Evolutionary conservation across 1,140 invertebrate species (phyloP), one percentile per base, ranked within the genome.

Genomic region (Zaprionus inermis): DNA sequence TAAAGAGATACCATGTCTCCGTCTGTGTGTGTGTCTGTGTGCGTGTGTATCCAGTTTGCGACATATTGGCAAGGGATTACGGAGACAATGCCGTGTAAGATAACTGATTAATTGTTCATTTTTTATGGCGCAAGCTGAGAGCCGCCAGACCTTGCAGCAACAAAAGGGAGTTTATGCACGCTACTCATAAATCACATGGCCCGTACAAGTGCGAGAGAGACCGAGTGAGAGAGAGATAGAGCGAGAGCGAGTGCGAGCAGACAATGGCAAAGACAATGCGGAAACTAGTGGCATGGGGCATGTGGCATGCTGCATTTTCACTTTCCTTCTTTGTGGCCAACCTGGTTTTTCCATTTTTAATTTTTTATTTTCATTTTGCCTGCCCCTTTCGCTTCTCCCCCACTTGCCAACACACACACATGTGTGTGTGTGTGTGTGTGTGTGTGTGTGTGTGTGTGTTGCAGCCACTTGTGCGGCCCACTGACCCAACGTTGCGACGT

Each of bases 51-150:
- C n/a, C 36, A 44, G 36, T 55, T 65, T 41, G 28, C 54, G 28
- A 49, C 44, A 65, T 75, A 85, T 85, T 72, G 70, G 64, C 66
- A 55, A 78, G 77, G 65, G 59, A 28, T 81, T 74, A 85, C 81
- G 56, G 70, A 36, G 64, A 60, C 57, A 79, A 67, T 61, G 63
- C 57, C 38, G 51, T 66, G 52, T 70, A 52, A 65, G 67, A 71
- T 78, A 71, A 65, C 71, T 81, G 71, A 81, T 76, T 72, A 78
- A 84, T 78, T 86, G 60, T 22, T 54, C 46, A n/a, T 67, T 68
- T 70, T 30, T 72, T 75, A 32, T 60, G 66, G 41, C 71, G 34
- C 54, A 78, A 32, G 68, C 64, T 38, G 36, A 38, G n/a, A 54
- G 20, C 22, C 34, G 22, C 36, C 7, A 54, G 16, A 22, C 24